phyloP scores from a whole-genome alignment of 2,797 vertebrate genomes.

The Falco cherrug region DNA sequence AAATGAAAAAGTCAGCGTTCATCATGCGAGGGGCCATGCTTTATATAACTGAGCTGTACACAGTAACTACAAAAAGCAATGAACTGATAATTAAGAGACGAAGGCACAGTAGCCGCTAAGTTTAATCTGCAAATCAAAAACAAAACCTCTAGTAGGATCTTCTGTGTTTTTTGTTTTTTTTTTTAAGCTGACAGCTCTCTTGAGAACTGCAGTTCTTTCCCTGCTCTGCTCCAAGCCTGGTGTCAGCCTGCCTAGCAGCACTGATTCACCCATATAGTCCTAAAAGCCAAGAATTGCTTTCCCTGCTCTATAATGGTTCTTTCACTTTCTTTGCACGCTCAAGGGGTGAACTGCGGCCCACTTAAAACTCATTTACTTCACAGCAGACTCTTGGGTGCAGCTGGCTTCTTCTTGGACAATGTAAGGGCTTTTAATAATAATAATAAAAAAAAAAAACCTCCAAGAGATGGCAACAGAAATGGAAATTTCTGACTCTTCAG shows the following conservation, averaged over 20 bases:
- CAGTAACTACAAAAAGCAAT: background rate
- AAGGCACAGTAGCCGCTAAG: background rate
- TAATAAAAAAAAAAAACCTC: background rate
- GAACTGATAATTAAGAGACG: background rate
- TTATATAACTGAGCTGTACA: background rate
- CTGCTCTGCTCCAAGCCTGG: slow-evolving; percentile 25
- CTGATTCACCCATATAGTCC: background rate
- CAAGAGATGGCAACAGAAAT: background rate
- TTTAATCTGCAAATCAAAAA: background rate
- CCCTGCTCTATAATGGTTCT: background rate
- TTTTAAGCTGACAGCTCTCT: background rate
- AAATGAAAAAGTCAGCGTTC: background rate
- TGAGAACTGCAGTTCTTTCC: background rate
- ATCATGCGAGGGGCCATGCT: background rate
- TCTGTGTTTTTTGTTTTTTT: background rate
- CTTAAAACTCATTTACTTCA: slow-evolving; percentile 2
- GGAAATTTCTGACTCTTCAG: background rate
- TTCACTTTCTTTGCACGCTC: background rate
- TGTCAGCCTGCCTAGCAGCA: slow-evolving; percentile 23
- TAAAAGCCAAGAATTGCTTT: slow-evolving; percentile 13
- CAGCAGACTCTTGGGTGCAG: background rate
- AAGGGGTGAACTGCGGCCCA: background rate
- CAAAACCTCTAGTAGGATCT: background rate
- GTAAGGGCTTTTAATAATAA: background rate
- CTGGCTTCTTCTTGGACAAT: background rate